Conservation (phyloP, 2,888 invertebrate species). For the Caenorhabditis zanzibari region DNA sequence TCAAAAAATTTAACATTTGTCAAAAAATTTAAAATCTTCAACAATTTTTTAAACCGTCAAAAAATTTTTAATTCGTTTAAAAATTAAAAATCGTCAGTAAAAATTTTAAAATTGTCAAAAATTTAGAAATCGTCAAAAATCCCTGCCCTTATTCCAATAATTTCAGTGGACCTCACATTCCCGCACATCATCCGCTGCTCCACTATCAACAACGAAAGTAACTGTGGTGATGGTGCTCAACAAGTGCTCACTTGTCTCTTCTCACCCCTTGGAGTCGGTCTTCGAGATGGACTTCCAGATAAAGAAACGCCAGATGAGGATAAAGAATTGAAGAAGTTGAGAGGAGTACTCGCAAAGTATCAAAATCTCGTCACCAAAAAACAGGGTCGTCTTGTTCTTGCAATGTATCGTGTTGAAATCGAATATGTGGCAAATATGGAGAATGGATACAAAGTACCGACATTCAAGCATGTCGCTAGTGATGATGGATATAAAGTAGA, state of each 20-base stretch:
- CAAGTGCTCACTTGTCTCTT: constrained; percentile 43
- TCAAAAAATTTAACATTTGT: too few relatives aligned
- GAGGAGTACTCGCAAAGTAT: background rate
- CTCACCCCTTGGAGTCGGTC: constrained; percentile 12
- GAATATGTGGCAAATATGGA: background rate
- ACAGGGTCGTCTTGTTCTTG: constrained; percentile 36
- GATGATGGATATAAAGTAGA: constrained; percentile 42
- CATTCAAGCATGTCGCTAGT: constrained; percentile 7
- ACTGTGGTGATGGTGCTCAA: constrained; percentile 41
- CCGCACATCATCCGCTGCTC: constrained; percentile 51
- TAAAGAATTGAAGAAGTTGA: background rate
- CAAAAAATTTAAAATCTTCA: too few relatives aligned
- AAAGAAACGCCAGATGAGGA: background rate
- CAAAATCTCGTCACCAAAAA: background rate
- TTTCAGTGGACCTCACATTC: constrained; percentile 36
- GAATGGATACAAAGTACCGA: background rate
- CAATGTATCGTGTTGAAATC: constrained; percentile 29
- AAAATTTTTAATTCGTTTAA: too few relatives aligned
- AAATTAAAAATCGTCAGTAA: too few relatives aligned
- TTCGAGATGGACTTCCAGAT: constrained; percentile 16
- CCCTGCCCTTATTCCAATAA: too few relatives aligned
- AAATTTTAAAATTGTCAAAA: too few relatives aligned
- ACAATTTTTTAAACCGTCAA: too few relatives aligned
- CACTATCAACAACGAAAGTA: constrained; percentile 20
- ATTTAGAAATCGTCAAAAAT: too few relatives aligned